Percentiles rank a stretch among this genome's conserved stretches.
Conservation (phyloP, 1,140 invertebrate species). For the Drosophila suzukii region DNA sequence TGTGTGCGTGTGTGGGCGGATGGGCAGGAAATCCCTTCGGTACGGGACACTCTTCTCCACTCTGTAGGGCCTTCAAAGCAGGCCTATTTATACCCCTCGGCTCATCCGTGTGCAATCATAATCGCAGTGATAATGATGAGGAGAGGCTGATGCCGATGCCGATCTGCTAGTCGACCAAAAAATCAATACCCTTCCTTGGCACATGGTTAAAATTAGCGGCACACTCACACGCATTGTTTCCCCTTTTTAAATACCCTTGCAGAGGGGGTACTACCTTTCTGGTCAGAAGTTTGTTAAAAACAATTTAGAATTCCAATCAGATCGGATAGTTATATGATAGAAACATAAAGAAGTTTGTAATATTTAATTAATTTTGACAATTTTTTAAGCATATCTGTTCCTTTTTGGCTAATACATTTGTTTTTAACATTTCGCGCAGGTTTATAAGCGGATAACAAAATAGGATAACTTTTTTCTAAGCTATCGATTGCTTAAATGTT, state of each 20-base stretch:
- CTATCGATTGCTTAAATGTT: no score
- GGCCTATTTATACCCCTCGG: constrained; percentile 39
- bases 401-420: no score
- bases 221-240: constrained; percentile 20
- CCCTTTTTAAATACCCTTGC: not conserved
- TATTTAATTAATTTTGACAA: no score
- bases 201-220: constrained; percentile 66
- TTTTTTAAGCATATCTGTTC: no score
- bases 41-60: not conserved
- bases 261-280: no score
- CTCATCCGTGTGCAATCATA: constrained; percentile 47
- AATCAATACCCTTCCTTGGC: constrained; percentile 68
- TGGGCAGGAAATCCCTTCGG: constrained; percentile 19
- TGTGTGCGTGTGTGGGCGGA: constrained; percentile 5
- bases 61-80: constrained; percentile 27
- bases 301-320: not conserved
- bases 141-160: constrained; percentile 41
- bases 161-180: constrained; percentile 52
- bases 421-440: no score
- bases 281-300: not conserved
- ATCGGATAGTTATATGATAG: not conserved
- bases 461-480: no score
- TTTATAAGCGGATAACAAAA: no score
- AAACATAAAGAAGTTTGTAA: no score
- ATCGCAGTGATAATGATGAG: constrained; percentile 47